Evolutionary conservation across 1,140 invertebrate genomes (phyloP), one percentile per base, ranked within the genome.

Genomic region (Ephestia elutella): DNA sequence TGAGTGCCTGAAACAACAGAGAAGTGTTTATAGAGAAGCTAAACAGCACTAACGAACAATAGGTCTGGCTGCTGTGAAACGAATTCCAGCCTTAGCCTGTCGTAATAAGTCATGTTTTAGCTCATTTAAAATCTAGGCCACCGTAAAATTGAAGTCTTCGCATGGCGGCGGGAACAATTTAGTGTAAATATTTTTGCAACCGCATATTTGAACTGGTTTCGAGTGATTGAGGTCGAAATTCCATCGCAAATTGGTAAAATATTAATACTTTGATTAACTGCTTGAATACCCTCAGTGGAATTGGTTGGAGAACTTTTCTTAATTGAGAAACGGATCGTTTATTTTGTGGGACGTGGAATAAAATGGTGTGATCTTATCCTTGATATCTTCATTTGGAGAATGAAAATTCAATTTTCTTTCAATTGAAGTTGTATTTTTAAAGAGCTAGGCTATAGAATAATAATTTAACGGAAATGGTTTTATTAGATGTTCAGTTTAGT

Each of bases 1-100:
- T 62, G 80, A 75, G 73, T 79, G 83, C 85, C 85, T 87, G 82
- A 54, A 87, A 87, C 83, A 87, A 87, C 50, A 53, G 50, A 21
- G 50, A 44, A 25, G 49, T 59, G 63, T 73, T 73, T 71, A 72
- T 73, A 64, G 57, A 71, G 71, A 67, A 66, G 60, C 59, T 65
- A 67, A 68, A 75, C 63, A 70, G 60, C 61, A 51, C 54, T 56
- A 63, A 53, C 49, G 19, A 56, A 68, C 63, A 72, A 70, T 73
- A 54, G 62, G 25, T 65, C 59, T 62, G 60, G 62, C 13, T 55
- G 57, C 51, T 57, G 64, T 59, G 48, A 60, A 49, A 56, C 28
- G 56, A 44, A 44, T 15, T 44, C 15, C 13, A 4, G 13, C 15
- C 7, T 2, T 44, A 44, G 2, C 13, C 13, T 17, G 15, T 44